Evolutionary conservation across 2,888 invertebrate genomes (phyloP).

Genomic region (Aphidoletes aphidimyza): DNA sequence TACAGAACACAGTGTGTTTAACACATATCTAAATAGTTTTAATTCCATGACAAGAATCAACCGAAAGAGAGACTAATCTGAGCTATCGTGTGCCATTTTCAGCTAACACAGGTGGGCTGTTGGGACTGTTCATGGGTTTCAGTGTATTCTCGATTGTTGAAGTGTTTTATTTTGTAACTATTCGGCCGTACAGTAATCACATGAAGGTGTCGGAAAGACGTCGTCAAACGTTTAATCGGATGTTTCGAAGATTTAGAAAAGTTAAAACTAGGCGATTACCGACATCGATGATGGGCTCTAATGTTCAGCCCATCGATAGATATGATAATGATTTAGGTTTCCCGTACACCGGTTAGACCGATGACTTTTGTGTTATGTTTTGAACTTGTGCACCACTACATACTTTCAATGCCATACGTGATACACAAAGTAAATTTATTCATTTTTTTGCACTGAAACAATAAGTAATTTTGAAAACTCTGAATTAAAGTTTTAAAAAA

Average conservation of each 20-base stretch:
- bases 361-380: no score
- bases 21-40: background rate
- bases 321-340: no score
- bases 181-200: constrained; percentile 67
- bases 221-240: background rate
- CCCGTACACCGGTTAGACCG: no score
- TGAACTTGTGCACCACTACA: no score
- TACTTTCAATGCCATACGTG: no score
- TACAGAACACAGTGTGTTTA: constrained; percentile 47
- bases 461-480: no score
- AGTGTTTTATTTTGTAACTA: constrained; percentile 76
- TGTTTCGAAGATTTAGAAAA: background rate
- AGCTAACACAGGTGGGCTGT: constrained; percentile 86
- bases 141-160: constrained; percentile 84
- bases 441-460: no score
- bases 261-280: background rate
- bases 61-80: no score
- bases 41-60: background rate
- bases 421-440: no score
- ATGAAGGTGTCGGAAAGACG: background rate
- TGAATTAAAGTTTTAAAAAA: no score
- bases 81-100: no score
- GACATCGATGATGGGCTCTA: background rate
- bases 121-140: constrained; percentile 86
- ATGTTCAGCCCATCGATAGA: no score